Base-by-base conservation (phyloP, 1,140 invertebrate species). In the Steinernema khuongi region DNA sequence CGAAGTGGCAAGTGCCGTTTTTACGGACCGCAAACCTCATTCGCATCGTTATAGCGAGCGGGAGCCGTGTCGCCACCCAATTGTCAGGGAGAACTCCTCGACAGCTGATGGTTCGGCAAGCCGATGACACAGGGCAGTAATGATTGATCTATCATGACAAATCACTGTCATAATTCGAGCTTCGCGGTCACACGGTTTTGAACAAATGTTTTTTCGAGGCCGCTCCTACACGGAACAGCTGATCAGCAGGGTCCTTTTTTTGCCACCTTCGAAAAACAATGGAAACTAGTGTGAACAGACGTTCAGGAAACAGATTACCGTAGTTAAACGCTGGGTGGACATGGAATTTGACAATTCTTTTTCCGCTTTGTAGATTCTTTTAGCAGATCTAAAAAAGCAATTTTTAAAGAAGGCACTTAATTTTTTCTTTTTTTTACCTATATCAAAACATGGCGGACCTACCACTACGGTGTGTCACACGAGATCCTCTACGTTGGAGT, bases 1-100 rank as follows among this genome's bases (percentile, higher is more conserved):
- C 50, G 50, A 60, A 60, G 50, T 60, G 50, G 26, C 50, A 60
- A 60, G 50, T 60, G 50, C 50, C 50, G 4, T 14, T 60, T 60
- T 60, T 60, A 60, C 26, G 50, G 50, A 41, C 50, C 11, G 50
- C 50, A 60, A 60, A 60, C 50, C 14, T 60, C 50, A 60, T 60
- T 60, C 11, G 14, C 19, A 11, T 60, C 7, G 14, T 60, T 4
- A 11, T 60, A n/a, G 50, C 50, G 26, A 60, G 26, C 50, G 26
- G 14, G 14, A 60, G 14, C 26, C 11, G 14, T 26, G 4, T 60
- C 7, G 14, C 26, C 7, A 11, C 26, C 7, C 7, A 41, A 41
- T 7, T n/a, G 36, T 7, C 36, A 41, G 36, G 36, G 36, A 7
- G 36, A 41, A 41, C 7, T 7, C 7, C 7, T 11, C n/a, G 36